Percentiles rank a stretch among this genome's conserved stretches.
These are phyloP conservation scores for Dicrurus megarhynchus DNA, from an alignment of 2,113 vertebrate species.

Conservation along the genomic window DNA sequence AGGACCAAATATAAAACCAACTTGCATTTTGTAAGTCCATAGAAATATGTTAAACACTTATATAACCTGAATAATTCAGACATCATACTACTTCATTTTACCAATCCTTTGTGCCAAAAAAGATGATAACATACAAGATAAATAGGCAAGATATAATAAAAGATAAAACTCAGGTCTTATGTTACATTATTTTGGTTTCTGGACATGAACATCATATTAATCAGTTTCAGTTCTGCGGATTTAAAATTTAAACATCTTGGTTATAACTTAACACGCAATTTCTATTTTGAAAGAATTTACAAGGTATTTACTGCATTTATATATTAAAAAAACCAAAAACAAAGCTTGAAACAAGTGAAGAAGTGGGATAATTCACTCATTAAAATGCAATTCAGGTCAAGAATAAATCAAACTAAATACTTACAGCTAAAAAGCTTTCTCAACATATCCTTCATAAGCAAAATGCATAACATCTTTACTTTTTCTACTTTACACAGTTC, in stretches of 20 bases:
- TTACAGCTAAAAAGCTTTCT: background rate
- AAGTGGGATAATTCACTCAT: background rate
- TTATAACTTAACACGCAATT: background rate
- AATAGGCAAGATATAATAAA: background rate
- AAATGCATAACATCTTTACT: background rate
- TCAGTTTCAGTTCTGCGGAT: background rate
- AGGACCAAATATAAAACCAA: background rate
- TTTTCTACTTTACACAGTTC: background rate
- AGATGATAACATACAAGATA: background rate
- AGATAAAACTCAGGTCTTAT: background rate
- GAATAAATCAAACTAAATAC: background rate
- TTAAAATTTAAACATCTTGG: background rate
- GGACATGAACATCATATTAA: background rate
- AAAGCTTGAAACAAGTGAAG: background rate
- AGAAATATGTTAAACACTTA: background rate
- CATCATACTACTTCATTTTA: background rate
- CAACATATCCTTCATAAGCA: background rate
- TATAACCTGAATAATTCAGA: background rate
- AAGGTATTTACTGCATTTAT: background rate
- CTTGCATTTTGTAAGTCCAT: background rate
- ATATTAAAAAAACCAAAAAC: background rate
- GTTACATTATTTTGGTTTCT: background rate
- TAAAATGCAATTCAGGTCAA: background rate
- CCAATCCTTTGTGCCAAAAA: background rate
- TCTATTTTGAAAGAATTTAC: background rate